Evolutionary conservation across 2,888 invertebrate species (phyloP), one percentile per base, ranked within the genome.

Genomic region (Gasteruption jaculator): DNA sequence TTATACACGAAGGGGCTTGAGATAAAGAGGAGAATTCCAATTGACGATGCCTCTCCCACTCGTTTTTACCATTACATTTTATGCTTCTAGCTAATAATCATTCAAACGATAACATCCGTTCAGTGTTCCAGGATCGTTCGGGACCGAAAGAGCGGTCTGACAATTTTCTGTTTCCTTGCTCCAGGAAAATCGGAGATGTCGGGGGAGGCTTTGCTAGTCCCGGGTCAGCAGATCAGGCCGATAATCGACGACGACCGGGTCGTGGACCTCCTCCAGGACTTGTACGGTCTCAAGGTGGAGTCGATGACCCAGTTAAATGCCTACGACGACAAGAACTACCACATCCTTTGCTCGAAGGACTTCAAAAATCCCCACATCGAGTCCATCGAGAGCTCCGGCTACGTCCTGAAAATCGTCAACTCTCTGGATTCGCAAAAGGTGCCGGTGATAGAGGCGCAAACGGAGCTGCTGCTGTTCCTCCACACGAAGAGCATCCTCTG

Each of bases 351-450:
- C 47, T 75, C 76, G 45, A 73, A 78, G 45, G 75, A 76, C 41
- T 74, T 77, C 44, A 76, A 77, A 61, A 85, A 84, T 66, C 78
- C 80, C 0, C 59, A 82, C 14, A 77, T 81, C 44, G 71, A 74
- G 0, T 61, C 71, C 3, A 74, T 77, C 48, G 74, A 75, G 47
- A 72, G 76, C 0, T 65, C 81, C 52, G 86, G 86, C 0, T 88
- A 86, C 60, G 82, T 89, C 14, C 70, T 93, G 43, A 93, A 93
- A 75, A 80, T 93, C 34, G 75, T 89, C 54, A 93, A 93, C 71
- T 79, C 85, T 0, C 72, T 86, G 63, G 91, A 92, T 67, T 87
- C 92, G 0, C 75, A 79, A 57, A 83, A 86, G 32, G 64, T 74
- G 0, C 67, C 68, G 2, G 75, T 83, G 14, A 76, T 90, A 5